These are phyloP conservation scores for Pollachius pollachius DNA, from an alignment of 2,113 vertebrate species.

Conservation along the genomic window DNA sequence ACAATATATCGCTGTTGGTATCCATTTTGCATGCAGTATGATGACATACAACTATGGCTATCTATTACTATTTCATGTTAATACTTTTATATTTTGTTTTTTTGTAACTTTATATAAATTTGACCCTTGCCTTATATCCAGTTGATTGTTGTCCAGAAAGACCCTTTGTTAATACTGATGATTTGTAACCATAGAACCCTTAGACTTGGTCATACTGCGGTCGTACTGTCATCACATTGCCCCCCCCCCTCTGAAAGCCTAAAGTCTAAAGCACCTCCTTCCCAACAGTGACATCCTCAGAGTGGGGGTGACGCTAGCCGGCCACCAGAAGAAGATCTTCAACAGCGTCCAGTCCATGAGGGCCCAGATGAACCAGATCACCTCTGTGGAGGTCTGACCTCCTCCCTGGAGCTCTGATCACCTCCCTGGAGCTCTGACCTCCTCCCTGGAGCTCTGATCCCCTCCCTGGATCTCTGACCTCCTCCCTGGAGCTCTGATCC, in stretches of 20 bases:
- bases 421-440: too few species aligned
- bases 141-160: too few species aligned
- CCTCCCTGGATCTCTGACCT: too few species aligned
- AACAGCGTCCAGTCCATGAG: slow-evolving; percentile 98
- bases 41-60: too few species aligned
- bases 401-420: not conserved
- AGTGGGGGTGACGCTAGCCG: slow-evolving; percentile 91
- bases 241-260: slow-evolving; percentile 28
- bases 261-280: slow-evolving; percentile 14
- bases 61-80: too few species aligned
- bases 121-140: not conserved
- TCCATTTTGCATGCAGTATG: not conserved
- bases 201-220: too few species aligned
- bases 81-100: too few species aligned
- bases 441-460: too few species aligned
- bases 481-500: slow-evolving; percentile 79
- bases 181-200: too few species aligned
- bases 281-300: slow-evolving; percentile 87
- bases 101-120: too few species aligned
- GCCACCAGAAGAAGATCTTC: slow-evolving; percentile 98
- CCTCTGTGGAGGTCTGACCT: slow-evolving; percentile 84
- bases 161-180: too few species aligned
- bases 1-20: too few species aligned
- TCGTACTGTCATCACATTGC: not conserved
- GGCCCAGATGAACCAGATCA: slow-evolving; percentile 98